Percentiles rank a stretch among this genome's conserved stretches.
phyloP scores from a whole-genome alignment of 2,113 vertebrate genomes.

The Columbina picui region DNA sequence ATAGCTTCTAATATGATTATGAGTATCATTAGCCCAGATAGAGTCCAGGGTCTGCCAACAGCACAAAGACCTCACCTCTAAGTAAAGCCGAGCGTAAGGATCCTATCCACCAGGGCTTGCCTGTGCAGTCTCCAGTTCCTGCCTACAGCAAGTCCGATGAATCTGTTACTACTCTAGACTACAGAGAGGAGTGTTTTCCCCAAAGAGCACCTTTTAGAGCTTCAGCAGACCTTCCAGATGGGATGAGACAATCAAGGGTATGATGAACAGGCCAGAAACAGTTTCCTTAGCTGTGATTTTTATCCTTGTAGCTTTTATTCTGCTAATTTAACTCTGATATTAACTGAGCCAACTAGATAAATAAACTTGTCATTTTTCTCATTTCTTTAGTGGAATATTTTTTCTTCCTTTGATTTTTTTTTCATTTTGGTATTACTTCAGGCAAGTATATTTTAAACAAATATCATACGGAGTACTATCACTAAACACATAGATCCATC shows the following conservation, averaged over 20 bases:
- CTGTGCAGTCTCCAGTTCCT: background rate
- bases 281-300: background rate
- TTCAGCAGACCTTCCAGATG: background rate
- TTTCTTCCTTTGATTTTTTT: background rate
- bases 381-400: background rate
- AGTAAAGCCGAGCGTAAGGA: background rate
- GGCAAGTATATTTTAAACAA: background rate
- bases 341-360: background rate
- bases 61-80: background rate
- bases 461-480: background rate
- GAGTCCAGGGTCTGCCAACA: background rate
- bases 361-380: background rate
- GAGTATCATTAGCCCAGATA: background rate
- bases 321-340: background rate
- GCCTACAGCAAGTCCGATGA: background rate
- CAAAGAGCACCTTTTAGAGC: background rate
- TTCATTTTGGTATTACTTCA: background rate
- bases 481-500: background rate
- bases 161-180: background rate
- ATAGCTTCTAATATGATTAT: background rate
- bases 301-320: background rate
- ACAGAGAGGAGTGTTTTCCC: background rate
- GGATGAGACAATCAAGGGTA: background rate
- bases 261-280: background rate
- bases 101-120: background rate